phyloP scores from a whole-genome alignment of 2,113 vertebrate genomes.

The Ictalurus furcatus region DNA sequence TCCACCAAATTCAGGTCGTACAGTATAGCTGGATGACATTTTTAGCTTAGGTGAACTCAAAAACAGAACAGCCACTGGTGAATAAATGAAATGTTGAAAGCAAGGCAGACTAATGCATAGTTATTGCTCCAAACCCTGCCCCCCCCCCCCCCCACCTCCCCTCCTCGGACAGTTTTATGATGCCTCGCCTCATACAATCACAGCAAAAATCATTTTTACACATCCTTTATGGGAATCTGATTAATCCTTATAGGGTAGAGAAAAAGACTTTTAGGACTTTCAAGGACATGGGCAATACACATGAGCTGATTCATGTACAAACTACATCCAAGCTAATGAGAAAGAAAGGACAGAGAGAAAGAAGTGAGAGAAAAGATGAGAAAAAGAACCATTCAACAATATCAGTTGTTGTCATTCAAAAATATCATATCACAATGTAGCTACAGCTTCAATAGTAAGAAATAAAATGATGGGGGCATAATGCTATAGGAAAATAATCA shows the following conservation, averaged over 20 bases:
- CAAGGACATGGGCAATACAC: background rate
- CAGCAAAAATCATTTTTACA: background rate
- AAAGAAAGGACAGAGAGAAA: background rate
- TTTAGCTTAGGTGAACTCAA: constrained; percentile 18
- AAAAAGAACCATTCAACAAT: background rate
- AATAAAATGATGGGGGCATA: background rate
- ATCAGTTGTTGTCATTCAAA: background rate
- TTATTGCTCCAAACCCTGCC: no score
- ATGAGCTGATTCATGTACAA: background rate
- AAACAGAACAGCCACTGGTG: background rate
- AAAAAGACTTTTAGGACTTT: background rate
- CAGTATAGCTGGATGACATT: background rate
- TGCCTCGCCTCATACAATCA: background rate
- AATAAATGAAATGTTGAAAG: background rate
- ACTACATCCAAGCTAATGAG: background rate
- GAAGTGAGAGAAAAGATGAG: background rate
- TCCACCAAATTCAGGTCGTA: constrained; percentile 14
- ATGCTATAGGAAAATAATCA: background rate
- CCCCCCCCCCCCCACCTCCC: no score
- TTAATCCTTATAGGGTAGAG: background rate
- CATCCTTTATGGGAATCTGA: background rate
- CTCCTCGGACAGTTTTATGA: background rate
- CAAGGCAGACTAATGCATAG: background rate
- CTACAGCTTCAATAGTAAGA: background rate
- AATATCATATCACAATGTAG: background rate